phyloP scores from a whole-genome alignment of 2,888 invertebrate species.

The Drosophila anomalata region DNA sequence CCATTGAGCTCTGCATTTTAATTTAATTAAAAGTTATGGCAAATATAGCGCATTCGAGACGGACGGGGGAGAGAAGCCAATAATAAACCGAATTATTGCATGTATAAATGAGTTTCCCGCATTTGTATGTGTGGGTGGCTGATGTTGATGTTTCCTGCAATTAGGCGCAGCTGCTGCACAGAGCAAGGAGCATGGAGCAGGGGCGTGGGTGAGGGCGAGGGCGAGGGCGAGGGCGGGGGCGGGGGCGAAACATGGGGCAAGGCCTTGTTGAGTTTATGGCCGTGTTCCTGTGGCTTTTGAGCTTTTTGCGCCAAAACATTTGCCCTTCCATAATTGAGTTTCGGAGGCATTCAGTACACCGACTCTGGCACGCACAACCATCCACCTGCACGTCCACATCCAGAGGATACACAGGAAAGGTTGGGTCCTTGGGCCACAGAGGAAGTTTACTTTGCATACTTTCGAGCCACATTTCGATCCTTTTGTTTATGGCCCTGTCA shows the following conservation, averaged over 20 bases:
- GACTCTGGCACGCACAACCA: constrained; percentile 13
- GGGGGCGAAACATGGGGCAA: not conserved
- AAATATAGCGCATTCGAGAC: constrained; percentile 57
- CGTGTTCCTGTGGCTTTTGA: constrained; percentile 74
- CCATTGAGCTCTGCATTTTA: constrained; percentile 74
- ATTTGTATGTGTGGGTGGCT: constrained; percentile 25
- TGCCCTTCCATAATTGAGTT: constrained; percentile 71
- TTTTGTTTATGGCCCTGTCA: constrained; percentile 48
- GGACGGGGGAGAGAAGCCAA: constrained; percentile 49
- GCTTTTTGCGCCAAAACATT: constrained; percentile 71
- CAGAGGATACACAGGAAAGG: constrained; percentile 11
- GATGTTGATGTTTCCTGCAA: constrained; percentile 63
- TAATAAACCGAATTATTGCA: constrained; percentile 75
- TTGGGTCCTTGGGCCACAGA: constrained; percentile 10
- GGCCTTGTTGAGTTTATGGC: constrained; percentile 43
- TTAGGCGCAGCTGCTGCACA: constrained; percentile 72
- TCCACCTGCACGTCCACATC: not conserved
- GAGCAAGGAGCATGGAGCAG: not conserved
- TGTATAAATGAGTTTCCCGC: constrained; percentile 70
- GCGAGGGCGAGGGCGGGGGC: constrained; percentile 1
- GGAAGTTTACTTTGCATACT: constrained; percentile 58
- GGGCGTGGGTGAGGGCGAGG: constrained; percentile 1
- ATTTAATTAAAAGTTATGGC: constrained; percentile 78
- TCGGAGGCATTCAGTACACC: constrained; percentile 56
- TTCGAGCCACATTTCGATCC: constrained; percentile 40